phyloP scores from a whole-genome alignment of 30 jellyfish, hydroid and myxozoan species.

The Aurelia sp. region DNA sequence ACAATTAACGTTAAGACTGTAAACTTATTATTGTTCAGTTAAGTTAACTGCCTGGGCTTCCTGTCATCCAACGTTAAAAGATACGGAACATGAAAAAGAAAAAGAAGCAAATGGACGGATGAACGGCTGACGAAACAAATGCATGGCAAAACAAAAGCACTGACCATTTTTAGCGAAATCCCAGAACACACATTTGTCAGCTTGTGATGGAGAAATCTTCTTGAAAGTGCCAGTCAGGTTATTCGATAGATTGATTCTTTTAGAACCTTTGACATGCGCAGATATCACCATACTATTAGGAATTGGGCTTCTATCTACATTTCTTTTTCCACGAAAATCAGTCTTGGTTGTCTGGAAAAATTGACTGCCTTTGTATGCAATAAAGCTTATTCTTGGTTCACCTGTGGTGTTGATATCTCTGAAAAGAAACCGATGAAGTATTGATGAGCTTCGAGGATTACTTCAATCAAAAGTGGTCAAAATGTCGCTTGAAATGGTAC shows the following conservation, averaged over 20 bases:
- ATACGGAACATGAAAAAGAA: no score
- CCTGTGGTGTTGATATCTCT: slow-evolving; percentile 14
- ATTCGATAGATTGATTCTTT: slow-evolving; percentile 25
- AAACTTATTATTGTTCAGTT: no score
- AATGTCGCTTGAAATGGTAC: no score
- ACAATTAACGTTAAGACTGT: no score
- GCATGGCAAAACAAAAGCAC: neutral
- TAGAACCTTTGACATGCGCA: slow-evolving; percentile 46
- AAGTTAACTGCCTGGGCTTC: no score
- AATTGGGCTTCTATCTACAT: neutral
- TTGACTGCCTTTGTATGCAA: slow-evolving; percentile 51
- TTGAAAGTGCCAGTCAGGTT: slow-evolving; percentile 48
- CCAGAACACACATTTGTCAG: slow-evolving; percentile 75
- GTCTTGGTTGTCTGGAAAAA: slow-evolving; percentile 53
- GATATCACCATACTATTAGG: slow-evolving; percentile 57
- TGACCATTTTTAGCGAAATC: slow-evolving; percentile 63
- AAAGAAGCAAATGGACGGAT: no score
- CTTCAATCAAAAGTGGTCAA: no score
- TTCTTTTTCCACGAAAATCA: slow-evolving; percentile 36
- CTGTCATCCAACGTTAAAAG: no score
- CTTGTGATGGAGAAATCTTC: neutral
- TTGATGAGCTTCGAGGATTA: no score
- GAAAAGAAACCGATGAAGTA: neutral
- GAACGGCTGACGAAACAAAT: no score
- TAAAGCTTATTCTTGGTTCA: slow-evolving; percentile 51